Percentiles rank a stretch among this genome's conserved stretches.
Evolutionary conservation across 2,888 invertebrate genomes (phyloP).

Genomic region (Acrobasis suavella): DNA sequence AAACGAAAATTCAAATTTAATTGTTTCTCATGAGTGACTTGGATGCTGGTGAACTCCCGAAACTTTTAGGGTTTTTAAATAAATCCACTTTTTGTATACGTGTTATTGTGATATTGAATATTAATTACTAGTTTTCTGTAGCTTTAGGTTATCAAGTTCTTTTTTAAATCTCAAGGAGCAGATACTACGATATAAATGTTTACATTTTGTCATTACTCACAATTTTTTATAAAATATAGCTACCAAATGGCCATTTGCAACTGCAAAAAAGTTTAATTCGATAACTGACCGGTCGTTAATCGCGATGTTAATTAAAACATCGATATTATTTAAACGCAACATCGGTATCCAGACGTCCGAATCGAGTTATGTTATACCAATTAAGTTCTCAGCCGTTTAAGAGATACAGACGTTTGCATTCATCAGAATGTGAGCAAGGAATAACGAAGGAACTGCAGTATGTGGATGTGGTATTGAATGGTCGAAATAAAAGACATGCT

Average conservation of each 20-base stretch:
- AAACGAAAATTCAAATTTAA: no score
- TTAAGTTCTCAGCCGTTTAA: slow-evolving; percentile 41
- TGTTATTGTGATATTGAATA: no score
- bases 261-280: slow-evolving; percentile 11
- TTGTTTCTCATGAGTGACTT: no score
- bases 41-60: no score
- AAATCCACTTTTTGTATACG: no score
- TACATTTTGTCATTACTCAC: no score
- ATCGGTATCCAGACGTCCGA: slow-evolving; percentile 44
- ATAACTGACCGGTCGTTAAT: slow-evolving; percentile 24
- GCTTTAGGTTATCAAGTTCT: no score
- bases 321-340: slow-evolving; percentile 49
- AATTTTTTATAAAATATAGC: background rate
- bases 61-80: no score
- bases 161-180: no score
- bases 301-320: slow-evolving; percentile 39
- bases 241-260: slow-evolving; percentile 1
- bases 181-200: no score
- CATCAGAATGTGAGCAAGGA: slow-evolving; percentile 29
- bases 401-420: slow-evolving; percentile 38
- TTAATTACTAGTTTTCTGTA: no score
- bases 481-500: no score
- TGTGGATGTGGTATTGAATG: background rate
- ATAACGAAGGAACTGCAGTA: background rate
- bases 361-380: slow-evolving; percentile 43